These are phyloP conservation scores for Glaucopsyche alexis DNA, from an alignment of 2,888 invertebrate species.

Conservation along the genomic window DNA sequence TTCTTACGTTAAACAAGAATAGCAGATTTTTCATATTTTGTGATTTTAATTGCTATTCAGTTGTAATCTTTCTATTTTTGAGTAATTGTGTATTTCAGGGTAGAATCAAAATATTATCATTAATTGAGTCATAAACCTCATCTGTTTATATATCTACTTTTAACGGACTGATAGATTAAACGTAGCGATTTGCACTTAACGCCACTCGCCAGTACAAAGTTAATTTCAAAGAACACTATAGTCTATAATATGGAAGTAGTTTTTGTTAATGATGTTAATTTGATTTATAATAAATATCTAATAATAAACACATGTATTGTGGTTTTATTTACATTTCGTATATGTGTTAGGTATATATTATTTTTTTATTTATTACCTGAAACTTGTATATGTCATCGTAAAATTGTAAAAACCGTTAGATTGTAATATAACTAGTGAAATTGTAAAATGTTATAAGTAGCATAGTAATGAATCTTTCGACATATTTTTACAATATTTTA, in stretches of 20 bases:
- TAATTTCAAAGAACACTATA: conserved; percentile 14
- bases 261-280: conserved; percentile 26
- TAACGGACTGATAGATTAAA: not conserved
- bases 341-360: not conserved
- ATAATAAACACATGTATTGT: conserved; percentile 27
- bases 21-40: not conserved
- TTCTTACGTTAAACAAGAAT: not conserved
- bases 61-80: not conserved
- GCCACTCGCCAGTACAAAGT: conserved; percentile 27
- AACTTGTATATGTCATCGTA: no score
- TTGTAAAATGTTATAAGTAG: no score
- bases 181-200: not conserved
- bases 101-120: not conserved
- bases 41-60: not conserved
- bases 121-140: not conserved
- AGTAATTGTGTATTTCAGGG: not conserved
- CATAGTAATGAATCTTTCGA: no score
- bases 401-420: no score
- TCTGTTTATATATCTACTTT: not conserved
- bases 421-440: no score
- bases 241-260: conserved; percentile 6
- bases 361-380: no score
- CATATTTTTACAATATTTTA: no score
- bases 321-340: conserved; percentile 31
- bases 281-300: conserved; percentile 36